Base-by-base conservation (phyloP, 1,140 invertebrate genomes). In the Brachionus koreanus region DNA sequence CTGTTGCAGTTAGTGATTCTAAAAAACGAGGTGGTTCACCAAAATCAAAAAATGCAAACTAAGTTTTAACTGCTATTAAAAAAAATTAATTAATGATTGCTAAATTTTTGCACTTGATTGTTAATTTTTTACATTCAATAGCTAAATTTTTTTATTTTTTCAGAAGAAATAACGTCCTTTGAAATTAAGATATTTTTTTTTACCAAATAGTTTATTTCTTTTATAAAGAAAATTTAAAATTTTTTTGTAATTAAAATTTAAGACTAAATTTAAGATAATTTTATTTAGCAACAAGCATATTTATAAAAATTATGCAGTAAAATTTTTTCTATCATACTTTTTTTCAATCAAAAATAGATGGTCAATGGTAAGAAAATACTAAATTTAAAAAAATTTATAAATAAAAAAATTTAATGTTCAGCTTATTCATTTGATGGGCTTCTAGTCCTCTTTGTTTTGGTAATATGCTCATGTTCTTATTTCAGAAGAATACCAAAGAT, bases 381-480 rank as follows among this genome's bases (percentile, higher is more conserved):
- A n/a, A 61, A n/a, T 19, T n/a, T 5, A 5, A 12, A 72, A 5
- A 72, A 12, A 16, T 37, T n/a, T n/a, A n/a, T n/a, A n/a, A n/a
- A 72, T 4, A 2, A 12, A 10, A 57, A 6, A 16, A n/a, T n/a
- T n/a, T n/a, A 16, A 1, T 33, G 19, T 69, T 6, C 4, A 88
- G 88, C 86, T 35, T 89, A 88, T 75, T 88, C 87, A 6, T 88
- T 89, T 86, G 88, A 89, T 83, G 88, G 88, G 5, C 82, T 88
- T 29, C 61, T 88, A 23, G 85, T 88, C 25, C 86, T 88, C 49
- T 85, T 86, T 29, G 82, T 89, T 13, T 75, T 89, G 7, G 84
- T 88, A 3, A 85, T 89, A 9, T 88, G 87, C 83, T 88, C 88
- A 7, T 88, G 87, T 86, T 87, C 87, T 5, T 89, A 89, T 69